phyloP scores from a whole-genome alignment of 2,113 vertebrate genomes.

The Silurus asotus region DNA sequence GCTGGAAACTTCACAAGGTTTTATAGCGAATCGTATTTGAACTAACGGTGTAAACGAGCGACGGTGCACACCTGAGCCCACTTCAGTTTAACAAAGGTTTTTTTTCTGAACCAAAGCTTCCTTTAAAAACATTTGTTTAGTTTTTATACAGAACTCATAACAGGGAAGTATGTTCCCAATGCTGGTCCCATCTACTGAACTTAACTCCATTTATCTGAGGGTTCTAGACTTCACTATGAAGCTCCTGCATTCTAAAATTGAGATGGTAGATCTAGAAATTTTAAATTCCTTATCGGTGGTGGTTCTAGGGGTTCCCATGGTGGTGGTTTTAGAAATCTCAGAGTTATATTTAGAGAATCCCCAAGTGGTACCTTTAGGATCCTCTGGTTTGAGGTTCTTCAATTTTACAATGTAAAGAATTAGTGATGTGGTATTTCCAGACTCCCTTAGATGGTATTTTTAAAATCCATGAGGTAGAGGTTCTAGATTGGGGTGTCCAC shows the following conservation, averaged over 20 bases:
- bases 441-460: neutral
- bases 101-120: neutral
- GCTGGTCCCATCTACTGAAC: neutral
- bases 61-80: neutral
- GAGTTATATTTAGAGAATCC: too few relatives aligned
- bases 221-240: neutral
- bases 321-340: too few relatives aligned
- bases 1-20: slow-evolving; percentile 44
- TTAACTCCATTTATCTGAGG: neutral
- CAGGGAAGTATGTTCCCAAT: neutral
- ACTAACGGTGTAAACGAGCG: neutral
- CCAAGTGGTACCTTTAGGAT: neutral
- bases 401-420: neutral
- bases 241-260: too few relatives aligned
- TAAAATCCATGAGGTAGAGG: neutral
- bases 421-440: neutral
- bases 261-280: neutral
- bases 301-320: neutral
- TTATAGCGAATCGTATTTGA: slow-evolving; percentile 40
- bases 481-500: neutral
- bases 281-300: neutral
- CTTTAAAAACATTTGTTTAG: neutral
- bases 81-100: neutral
- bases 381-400: neutral
- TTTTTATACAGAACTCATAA: neutral